Percentiles rank a stretch among this genome's conserved stretches.
These are phyloP conservation scores for Teleogryllus oceanicus DNA, from an alignment of 2,888 invertebrate species.

Conservation along the genomic window DNA sequence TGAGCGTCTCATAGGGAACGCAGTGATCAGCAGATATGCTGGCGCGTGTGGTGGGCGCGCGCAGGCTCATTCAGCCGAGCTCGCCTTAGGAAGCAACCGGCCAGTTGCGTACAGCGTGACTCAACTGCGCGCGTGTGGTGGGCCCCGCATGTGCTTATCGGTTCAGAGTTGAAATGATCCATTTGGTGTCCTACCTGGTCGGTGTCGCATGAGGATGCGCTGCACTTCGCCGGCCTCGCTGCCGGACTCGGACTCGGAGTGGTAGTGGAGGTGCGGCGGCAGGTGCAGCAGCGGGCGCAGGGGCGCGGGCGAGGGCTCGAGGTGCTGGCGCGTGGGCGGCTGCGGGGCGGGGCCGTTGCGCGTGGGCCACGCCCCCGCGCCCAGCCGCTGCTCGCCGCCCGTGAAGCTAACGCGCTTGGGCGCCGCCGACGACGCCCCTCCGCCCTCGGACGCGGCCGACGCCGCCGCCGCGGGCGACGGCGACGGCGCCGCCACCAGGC, in stretches of 20 bases:
- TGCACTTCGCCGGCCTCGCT: conserved; percentile 71
- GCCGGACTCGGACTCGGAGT: conserved; percentile 57
- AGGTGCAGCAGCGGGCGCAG: conserved; percentile 27
- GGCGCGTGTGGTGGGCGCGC: too few species aligned
- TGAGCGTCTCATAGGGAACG: too few species aligned
- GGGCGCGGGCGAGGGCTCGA: neutral
- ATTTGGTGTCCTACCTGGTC: neutral
- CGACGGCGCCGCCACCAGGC: conserved; percentile 30
- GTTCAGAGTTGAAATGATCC: too few species aligned
- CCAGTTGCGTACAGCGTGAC: too few species aligned
- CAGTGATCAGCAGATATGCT: too few species aligned
- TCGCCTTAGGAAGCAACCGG: too few species aligned
- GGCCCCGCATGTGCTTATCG: too few species aligned
- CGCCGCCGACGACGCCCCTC: conserved; percentile 25
- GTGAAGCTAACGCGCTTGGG: conserved; percentile 40
- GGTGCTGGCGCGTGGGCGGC: conserved; percentile 39
- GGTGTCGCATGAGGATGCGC: conserved; percentile 52
- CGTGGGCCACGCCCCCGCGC: conserved; percentile 39
- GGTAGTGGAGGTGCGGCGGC: conserved; percentile 35
- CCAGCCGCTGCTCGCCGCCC: conserved; percentile 29
- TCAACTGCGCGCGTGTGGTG: too few species aligned
- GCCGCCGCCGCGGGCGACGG: neutral
- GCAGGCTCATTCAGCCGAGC: too few species aligned
- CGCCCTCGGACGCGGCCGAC: neutral
- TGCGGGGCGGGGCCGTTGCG: conserved; percentile 39